These are phyloP conservation scores for Trichopoda pennipes DNA, from an alignment of 2,888 invertebrate genomes.

Conservation along the genomic window DNA sequence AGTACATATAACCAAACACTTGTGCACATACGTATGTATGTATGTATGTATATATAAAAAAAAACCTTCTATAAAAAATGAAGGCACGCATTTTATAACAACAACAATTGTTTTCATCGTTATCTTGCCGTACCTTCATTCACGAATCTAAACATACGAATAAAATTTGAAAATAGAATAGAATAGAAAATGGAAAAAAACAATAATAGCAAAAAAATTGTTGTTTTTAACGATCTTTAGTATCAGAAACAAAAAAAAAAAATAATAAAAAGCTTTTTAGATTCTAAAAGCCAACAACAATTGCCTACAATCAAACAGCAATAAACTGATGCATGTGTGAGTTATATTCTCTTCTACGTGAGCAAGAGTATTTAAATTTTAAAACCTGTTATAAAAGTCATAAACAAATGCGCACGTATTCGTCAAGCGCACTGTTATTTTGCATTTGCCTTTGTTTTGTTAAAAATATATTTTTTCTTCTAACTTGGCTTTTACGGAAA, in stretches of 20 bases:
- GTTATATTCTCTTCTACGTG: neutral
- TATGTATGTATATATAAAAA: neutral
- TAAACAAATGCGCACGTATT: slow-evolving; percentile 27
- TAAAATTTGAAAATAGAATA: slow-evolving; percentile 10
- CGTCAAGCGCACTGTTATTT: slow-evolving; percentile 6
- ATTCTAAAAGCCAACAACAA: slow-evolving; percentile 13
- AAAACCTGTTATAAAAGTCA: slow-evolving; percentile 4
- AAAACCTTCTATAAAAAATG: neutral
- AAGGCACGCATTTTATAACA: slow-evolving; percentile 24
- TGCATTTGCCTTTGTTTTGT: slow-evolving; percentile 20
- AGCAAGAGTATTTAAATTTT: neutral
- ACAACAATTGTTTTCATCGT: slow-evolving; percentile 3
- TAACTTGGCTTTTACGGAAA: too few relatives aligned
- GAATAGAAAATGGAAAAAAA: slow-evolving; percentile 22
- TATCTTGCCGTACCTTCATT: slow-evolving; percentile 12
- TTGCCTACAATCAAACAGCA: neutral
- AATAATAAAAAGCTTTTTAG: slow-evolving; percentile 16
- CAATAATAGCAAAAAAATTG: slow-evolving; percentile 4
- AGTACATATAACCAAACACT: too few relatives aligned
- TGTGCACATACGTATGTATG: slow-evolving; percentile 3
- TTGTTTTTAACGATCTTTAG: neutral
- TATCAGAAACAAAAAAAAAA: neutral
- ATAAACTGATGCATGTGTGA: neutral
- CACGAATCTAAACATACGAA: neutral
- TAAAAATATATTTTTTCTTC: neutral